These are phyloP conservation scores for Aplysia californica DNA, from an alignment of 1,140 invertebrate genomes.

Conservation along the genomic window DNA sequence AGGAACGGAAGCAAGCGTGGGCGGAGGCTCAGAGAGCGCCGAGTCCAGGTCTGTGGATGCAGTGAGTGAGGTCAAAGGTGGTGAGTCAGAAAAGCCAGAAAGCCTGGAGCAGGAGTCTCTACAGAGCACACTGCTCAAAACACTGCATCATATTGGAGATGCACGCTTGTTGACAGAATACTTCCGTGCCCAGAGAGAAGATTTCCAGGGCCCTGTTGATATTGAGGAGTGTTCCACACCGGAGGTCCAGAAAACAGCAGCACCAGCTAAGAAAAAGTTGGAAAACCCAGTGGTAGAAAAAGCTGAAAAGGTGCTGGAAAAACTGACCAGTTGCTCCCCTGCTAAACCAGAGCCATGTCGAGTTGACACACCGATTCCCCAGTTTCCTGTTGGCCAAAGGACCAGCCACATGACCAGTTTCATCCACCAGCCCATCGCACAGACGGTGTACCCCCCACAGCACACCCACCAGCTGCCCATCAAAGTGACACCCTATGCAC, in stretches of 20 bases:
- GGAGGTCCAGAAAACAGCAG: neutral
- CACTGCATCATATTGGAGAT: constrained; percentile 21
- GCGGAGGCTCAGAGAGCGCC: neutral
- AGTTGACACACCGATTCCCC: constrained; percentile 19
- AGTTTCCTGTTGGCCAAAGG: constrained; percentile 16
- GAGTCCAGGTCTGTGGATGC: neutral
- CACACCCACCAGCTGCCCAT: neutral
- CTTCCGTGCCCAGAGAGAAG: constrained; percentile 17
- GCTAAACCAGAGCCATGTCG: constrained; percentile 19
- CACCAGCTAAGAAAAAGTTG: neutral
- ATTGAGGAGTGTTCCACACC: constrained; percentile 15
- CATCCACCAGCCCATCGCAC: constrained; percentile 10
- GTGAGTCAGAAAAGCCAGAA: constrained; percentile 2
- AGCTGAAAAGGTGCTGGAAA: neutral
- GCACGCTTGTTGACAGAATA: constrained; percentile 7
- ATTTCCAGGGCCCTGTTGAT: constrained; percentile 19
- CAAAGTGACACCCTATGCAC: constrained; percentile 9
- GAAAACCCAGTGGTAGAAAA: neutral
- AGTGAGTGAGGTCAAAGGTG: neutral
- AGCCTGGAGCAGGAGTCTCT: constrained; percentile 11
- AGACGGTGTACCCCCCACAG: neutral
- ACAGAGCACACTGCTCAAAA: constrained; percentile 12
- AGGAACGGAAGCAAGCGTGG: constrained; percentile 8
- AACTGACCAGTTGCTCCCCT: neutral
- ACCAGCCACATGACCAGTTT: constrained; percentile 17